Evolutionary conservation across 2,113 vertebrate genomes (phyloP), one percentile per base, ranked within the genome.

Genomic region (Triplophysa siluroides): DNA sequence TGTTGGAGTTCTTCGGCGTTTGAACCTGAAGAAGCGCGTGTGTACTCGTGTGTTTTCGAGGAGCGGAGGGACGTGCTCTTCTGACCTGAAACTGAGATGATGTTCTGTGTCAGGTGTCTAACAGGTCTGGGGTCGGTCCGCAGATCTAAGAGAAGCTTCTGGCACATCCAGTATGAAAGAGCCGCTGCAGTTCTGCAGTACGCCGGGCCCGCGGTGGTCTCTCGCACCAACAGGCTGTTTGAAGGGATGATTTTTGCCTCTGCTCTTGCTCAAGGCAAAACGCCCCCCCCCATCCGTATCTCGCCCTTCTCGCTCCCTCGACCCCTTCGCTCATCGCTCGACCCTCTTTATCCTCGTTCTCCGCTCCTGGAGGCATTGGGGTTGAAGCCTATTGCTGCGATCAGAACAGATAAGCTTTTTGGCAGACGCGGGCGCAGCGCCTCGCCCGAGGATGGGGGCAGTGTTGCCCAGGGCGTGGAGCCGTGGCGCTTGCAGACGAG

Each of bases 361-460:
- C 41, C 24, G 21, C 47, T 67, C 56, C 71, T 81, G 45, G 13
- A 64, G 75, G 61, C 68, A 86, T 90, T 91, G 12, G 60, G 86
- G 87, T 86, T 88, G 90, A 91, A 90, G 90, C 91, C 86, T 88
- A 88, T 88, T 83, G 90, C 78, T 41, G 85, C 86, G 91, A 91
- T 94, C 92, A 92, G 88, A 93, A 91, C 82, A 83, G 89, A 91
- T 92, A 93, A 93, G 91, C 91, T 92, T 88, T 91, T 82, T 86
- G 86, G 85, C 85, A 91, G 91, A 92, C 90, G 91, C 85, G 76
- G 74, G 66, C 83, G 91, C 90, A 85, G 85, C 89, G 91, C 90
- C 90, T 92, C 92, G 92, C 92, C 93, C 76, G 88, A 92, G 92
- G 93, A 92, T 90, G 92, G 90, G 88, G 92, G 86, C 86, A 88